A percentile compares a stretch with the other conserved stretches of the same genome.
Conservation (phyloP, 2,797 vertebrate species). For the Sitta carolinensis region DNA sequence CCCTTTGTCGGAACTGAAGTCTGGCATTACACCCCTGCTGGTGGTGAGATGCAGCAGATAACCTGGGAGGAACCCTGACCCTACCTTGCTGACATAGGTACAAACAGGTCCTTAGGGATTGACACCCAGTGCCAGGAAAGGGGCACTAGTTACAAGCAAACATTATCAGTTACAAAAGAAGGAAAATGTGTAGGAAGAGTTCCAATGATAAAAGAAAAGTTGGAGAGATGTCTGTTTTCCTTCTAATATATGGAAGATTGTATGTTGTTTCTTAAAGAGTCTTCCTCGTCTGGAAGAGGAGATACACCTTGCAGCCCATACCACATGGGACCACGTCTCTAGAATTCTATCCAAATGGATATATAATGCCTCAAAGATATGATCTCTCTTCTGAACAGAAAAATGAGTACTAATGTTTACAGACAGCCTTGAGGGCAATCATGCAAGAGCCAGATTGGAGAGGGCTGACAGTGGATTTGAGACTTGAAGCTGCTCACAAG, state of each 20-base stretch:
- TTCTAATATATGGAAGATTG: background rate
- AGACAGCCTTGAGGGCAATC: background rate
- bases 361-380: background rate
- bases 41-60: background rate
- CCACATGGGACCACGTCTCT: too few relatives aligned
- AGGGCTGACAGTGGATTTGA: rapidly evolving
- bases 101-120: background rate
- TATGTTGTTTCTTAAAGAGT: background rate
- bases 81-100: background rate
- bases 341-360: background rate
- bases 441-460: background rate
- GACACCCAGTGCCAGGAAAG: background rate
- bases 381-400: background rate
- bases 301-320: background rate
- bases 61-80: background rate
- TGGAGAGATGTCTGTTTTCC: background rate
- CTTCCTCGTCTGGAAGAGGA: background rate
- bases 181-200: background rate
- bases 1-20: background rate
- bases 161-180: background rate
- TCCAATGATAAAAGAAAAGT: background rate
- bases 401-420: background rate
- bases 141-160: background rate
- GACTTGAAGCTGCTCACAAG: background rate
- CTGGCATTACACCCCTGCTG: background rate